A percentile compares a stretch with the other conserved stretches of the same genome.
phyloP scores from a whole-genome alignment of 2,113 vertebrate species.

The Rhombomys opimus region DNA sequence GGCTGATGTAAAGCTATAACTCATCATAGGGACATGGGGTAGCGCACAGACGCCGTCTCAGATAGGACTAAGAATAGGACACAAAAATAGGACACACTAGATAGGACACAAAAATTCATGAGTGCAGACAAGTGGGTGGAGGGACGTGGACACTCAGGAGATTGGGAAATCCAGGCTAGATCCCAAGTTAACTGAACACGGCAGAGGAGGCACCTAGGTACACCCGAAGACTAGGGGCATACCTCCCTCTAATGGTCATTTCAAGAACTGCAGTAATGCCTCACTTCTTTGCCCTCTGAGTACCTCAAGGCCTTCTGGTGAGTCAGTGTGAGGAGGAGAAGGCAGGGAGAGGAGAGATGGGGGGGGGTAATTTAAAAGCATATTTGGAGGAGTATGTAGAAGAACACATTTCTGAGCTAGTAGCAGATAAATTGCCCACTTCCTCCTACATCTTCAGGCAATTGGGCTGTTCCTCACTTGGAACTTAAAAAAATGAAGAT shows the following conservation, averaged over 20 bases:
- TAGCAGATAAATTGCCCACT: not conserved
- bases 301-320: not conserved
- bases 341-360: accelerated
- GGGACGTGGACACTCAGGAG: not conserved
- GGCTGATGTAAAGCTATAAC: not conserved
- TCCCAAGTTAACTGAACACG: not conserved
- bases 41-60: not conserved
- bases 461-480: not conserved
- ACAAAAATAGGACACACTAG: not conserved
- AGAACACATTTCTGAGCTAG: not conserved
- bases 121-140: too few relatives aligned
- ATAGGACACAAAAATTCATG: not conserved
- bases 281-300: not conserved
- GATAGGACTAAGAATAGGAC: not conserved
- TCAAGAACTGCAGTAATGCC: not conserved
- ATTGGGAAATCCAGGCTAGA: not conserved
- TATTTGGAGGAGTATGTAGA: not conserved
- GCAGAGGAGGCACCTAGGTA: not conserved
- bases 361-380: not conserved
- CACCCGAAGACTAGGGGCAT: too few relatives aligned
- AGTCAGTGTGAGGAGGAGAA: not conserved
- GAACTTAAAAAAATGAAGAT: not conserved
- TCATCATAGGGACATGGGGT: not conserved
- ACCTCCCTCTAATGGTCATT: not conserved
- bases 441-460: not conserved